Conservation (phyloP, 2,113 vertebrate genomes). For the Rhea pennata region DNA sequence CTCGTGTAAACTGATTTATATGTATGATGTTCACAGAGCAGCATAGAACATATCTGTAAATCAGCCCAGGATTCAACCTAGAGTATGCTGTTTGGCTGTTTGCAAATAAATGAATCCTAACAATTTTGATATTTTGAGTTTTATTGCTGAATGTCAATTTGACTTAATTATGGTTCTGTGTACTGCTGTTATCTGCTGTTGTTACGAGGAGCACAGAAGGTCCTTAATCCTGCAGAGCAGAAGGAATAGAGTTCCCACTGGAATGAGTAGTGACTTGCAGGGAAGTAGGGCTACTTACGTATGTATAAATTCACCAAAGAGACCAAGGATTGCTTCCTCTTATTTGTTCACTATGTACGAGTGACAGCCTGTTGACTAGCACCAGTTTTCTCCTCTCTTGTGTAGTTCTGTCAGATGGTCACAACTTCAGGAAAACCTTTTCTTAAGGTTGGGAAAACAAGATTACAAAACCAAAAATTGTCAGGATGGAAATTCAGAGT, state of each 20-base stretch:
- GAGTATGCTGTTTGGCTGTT: background rate
- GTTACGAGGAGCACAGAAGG: background rate
- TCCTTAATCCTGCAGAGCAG: background rate
- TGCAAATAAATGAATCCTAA: slow-evolving; percentile 41
- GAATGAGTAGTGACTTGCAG: background rate
- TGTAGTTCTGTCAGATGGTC: background rate
- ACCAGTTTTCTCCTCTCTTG: background rate
- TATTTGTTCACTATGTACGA: background rate
- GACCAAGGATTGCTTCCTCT: background rate
- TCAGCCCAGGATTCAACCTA: background rate
- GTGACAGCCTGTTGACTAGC: background rate
- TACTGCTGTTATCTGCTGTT: background rate
- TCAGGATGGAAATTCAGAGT: background rate
- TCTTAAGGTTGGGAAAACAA: background rate
- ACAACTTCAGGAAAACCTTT: background rate
- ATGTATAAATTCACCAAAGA: background rate
- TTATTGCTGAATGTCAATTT: background rate
- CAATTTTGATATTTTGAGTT: slow-evolving; percentile 10
- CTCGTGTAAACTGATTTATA: background rate
- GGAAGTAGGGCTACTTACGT: background rate
- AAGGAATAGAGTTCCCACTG: background rate
- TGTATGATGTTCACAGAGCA: background rate
- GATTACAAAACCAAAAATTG: background rate
- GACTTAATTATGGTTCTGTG: background rate
- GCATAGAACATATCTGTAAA: background rate